Conservation (phyloP, 2,113 vertebrate genomes). For the Leucopternis melanops region DNA sequence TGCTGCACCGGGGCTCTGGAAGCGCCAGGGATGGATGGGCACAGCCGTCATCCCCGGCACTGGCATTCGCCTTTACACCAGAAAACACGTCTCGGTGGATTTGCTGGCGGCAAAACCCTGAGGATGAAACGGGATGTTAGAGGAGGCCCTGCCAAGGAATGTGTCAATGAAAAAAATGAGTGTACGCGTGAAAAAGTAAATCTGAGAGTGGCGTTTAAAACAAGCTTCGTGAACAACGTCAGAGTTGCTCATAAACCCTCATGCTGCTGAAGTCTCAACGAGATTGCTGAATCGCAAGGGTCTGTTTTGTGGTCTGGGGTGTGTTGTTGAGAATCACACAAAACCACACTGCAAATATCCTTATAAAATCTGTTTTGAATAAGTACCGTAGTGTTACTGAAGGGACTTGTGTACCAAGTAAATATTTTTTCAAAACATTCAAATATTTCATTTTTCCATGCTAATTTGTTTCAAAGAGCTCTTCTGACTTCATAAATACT, state of each 20-base stretch:
- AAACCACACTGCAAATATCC: neutral
- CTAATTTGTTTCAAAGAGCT: neutral
- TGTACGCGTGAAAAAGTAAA: neutral
- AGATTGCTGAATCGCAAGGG: neutral
- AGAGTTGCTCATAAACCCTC: neutral
- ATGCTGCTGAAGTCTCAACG: neutral
- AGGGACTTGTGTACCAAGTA: neutral
- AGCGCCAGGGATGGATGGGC: too few relatives aligned
- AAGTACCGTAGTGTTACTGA: neutral
- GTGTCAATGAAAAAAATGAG: neutral
- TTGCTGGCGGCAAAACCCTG: neutral
- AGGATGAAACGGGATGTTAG: neutral
- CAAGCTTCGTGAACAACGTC: neutral
- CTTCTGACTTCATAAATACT: neutral
- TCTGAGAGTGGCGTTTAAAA: neutral
- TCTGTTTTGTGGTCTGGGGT: neutral
- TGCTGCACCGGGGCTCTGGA: neutral
- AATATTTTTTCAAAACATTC: neutral
- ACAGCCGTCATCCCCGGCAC: neutral
- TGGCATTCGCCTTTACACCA: neutral
- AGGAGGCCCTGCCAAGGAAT: neutral
- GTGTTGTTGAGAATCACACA: neutral
- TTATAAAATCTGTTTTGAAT: neutral
- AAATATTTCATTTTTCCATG: neutral
- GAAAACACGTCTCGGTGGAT: neutral